Percentiles rank a stretch among this genome's conserved stretches.
phyloP scores from a whole-genome alignment of 2,113 vertebrate genomes.

The Sapajus apella region DNA sequence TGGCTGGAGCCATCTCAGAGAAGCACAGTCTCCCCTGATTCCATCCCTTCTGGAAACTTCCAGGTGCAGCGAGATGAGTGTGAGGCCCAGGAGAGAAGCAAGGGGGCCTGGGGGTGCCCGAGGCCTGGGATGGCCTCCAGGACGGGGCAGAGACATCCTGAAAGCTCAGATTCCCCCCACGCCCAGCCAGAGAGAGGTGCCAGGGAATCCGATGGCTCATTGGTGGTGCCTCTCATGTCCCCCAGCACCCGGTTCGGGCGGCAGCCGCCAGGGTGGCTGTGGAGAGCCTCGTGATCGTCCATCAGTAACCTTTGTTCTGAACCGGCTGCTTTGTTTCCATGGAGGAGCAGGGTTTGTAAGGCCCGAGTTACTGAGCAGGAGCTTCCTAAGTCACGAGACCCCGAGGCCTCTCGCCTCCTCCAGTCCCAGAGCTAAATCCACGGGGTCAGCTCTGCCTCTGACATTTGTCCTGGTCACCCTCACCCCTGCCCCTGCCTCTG shows the following conservation, averaged over 20 bases:
- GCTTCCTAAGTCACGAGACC: background rate
- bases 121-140: rapidly evolving
- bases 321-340: background rate
- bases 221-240: background rate
- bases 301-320: constrained; percentile 43
- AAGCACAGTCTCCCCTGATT: no score
- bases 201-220: background rate
- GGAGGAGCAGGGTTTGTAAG: background rate
- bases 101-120: rapidly evolving
- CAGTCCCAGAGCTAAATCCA: background rate
- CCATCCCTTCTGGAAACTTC: no score
- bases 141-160: background rate
- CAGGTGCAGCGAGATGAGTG: no score
- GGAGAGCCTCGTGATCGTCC: background rate
- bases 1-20: no score
- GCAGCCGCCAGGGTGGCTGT: background rate
- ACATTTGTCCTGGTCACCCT: no score
- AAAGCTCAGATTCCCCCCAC: background rate
- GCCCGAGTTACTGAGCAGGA: background rate
- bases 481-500: background rate
- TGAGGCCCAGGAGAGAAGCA: background rate
- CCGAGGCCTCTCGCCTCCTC: background rate
- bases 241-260: background rate
- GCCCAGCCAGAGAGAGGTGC: background rate
- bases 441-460: background rate